Conservation (phyloP, 2,888 invertebrate species). For the Protula sp. region DNA sequence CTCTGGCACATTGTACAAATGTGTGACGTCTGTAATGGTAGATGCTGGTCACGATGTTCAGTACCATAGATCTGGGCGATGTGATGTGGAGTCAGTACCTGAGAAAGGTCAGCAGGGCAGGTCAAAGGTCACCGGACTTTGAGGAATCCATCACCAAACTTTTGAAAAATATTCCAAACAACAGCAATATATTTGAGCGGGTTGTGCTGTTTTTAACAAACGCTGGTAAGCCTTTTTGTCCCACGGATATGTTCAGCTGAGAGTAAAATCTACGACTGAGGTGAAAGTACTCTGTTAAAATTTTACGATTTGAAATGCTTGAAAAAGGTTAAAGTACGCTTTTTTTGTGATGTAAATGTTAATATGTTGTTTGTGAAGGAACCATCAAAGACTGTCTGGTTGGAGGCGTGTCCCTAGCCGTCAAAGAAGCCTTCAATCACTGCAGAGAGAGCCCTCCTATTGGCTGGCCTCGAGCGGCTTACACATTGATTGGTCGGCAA, state of each 20-base stretch:
- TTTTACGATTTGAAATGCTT: too few species aligned
- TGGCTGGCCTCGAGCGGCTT: constrained; percentile 68
- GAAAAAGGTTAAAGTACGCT: too few species aligned
- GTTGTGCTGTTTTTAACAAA: constrained; percentile 58
- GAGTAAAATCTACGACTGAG: too few species aligned
- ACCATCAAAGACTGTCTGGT: constrained; percentile 61
- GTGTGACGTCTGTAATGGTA: too few species aligned
- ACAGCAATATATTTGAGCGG: constrained; percentile 20
- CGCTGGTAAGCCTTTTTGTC: constrained; percentile 56
- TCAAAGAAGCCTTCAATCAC: constrained; percentile 66
- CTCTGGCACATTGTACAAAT: too few species aligned
- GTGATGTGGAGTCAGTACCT: constrained; percentile 9
- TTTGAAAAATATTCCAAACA: constrained; percentile 16
- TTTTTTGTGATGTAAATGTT: too few species aligned
- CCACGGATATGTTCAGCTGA: too few species aligned
- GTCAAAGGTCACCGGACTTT: constrained; percentile 38
- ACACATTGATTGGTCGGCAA: constrained; percentile 62
- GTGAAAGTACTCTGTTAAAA: too few species aligned
- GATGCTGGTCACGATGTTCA: constrained; percentile 40
- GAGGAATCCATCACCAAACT: constrained; percentile 37
- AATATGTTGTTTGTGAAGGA: too few species aligned
- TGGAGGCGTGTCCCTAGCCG: constrained; percentile 65
- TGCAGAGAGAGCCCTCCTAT: constrained; percentile 69
- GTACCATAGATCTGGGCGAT: constrained; percentile 28
- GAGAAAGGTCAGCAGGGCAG: constrained; percentile 9